Evolutionary conservation across 2,113 vertebrate genomes (phyloP).

Genomic region (Erythrolamprus reginae): DNA sequence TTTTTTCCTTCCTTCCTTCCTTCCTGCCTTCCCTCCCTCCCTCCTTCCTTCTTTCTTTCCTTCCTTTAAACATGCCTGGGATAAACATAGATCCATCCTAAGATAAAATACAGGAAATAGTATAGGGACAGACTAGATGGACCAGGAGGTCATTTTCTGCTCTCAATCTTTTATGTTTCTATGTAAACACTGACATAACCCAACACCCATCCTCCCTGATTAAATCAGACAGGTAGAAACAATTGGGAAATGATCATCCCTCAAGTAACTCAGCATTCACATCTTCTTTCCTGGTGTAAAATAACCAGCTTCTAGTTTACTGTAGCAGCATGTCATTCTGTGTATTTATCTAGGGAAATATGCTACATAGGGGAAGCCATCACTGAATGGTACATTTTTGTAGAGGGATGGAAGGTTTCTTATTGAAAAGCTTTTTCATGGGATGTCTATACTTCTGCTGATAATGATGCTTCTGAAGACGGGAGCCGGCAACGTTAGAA

Average conservation of each 20-base stretch:
- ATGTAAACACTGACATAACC: too few relatives aligned
- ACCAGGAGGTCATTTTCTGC: too few relatives aligned
- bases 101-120: too few relatives aligned
- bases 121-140: too few relatives aligned
- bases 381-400: background rate
- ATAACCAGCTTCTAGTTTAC: background rate
- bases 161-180: too few relatives aligned
- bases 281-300: background rate
- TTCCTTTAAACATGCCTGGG: too few relatives aligned
- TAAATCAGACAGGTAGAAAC: background rate
- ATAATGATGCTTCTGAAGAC: background rate
- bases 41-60: too few relatives aligned
- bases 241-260: background rate
- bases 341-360: background rate
- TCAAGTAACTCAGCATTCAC: background rate
- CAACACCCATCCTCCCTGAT: background rate
- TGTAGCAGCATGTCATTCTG: background rate
- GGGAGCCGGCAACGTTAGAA: background rate
- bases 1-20: background rate
- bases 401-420: background rate
- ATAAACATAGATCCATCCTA: too few relatives aligned
- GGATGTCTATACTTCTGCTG: background rate
- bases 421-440: background rate
- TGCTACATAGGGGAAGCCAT: background rate
- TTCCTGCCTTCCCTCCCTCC: background rate